Percentiles rank a stretch among this genome's conserved stretches.
These are phyloP conservation scores for Pseudorhombus dupliciocellatus DNA, from an alignment of 2,113 vertebrate genomes.

Conservation along the genomic window DNA sequence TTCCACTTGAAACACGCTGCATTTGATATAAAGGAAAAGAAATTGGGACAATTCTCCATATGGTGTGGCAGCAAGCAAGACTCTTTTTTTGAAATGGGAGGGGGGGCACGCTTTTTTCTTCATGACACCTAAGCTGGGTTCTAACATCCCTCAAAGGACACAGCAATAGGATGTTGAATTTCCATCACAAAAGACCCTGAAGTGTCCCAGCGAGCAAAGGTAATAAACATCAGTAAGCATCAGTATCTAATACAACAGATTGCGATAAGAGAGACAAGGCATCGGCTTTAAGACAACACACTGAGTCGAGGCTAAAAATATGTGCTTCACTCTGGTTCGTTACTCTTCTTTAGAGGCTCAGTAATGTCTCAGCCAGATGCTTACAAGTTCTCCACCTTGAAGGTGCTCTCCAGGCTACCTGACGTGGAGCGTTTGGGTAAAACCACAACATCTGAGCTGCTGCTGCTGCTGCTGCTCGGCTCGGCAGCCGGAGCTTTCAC, in stretches of 20 bases:
- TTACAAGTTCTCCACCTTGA: slow-evolving; percentile 34
- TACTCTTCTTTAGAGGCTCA: slow-evolving; percentile 17
- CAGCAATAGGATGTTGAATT: slow-evolving; percentile 62
- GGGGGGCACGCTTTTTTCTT: slow-evolving; percentile 60
- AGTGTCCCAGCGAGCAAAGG: slow-evolving; percentile 44
- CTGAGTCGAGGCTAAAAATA: slow-evolving; percentile 18
- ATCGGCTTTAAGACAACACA: slow-evolving; percentile 19
- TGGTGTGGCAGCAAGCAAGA: slow-evolving; percentile 52
- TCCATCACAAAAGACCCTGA: slow-evolving; percentile 62
- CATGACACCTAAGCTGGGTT: slow-evolving; percentile 64
- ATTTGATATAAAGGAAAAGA: slow-evolving; percentile 67
- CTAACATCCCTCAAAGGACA: slow-evolving; percentile 64
- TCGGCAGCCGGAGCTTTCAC: slow-evolving; percentile 43
- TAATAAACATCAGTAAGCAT: slow-evolving; percentile 41
- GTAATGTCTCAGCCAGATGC: slow-evolving; percentile 26
- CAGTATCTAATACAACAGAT: slow-evolving; percentile 11
- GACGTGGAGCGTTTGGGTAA: slow-evolving; percentile 28
- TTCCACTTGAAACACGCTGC: slow-evolving; percentile 60
- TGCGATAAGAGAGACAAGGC: slow-evolving; percentile 34
- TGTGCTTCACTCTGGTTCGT: slow-evolving; percentile 1
- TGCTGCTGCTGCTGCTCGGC: slow-evolving; percentile 34
- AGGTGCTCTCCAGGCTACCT: slow-evolving; percentile 47
- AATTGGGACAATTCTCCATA: slow-evolving; percentile 74
- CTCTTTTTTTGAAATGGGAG: slow-evolving; percentile 44
- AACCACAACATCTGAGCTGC: slow-evolving; percentile 38